Evolutionary conservation across 2,888 invertebrate species (phyloP).

Genomic region (Torymus auratus): DNA sequence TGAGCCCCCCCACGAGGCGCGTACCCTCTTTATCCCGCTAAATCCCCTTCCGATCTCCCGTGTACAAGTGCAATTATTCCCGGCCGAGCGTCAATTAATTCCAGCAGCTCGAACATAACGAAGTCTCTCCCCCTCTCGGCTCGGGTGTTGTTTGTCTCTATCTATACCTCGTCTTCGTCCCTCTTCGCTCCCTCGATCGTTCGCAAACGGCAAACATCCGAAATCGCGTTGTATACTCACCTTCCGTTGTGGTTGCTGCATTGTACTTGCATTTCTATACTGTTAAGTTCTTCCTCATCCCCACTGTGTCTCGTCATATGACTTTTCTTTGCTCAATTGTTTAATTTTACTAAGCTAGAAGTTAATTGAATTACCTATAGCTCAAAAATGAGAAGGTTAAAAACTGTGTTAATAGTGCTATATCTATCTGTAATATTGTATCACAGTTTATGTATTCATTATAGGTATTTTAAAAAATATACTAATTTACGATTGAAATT

Average conservation of each 20-base stretch:
- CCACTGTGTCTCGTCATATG: too few species aligned
- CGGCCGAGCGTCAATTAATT: constrained; percentile 49
- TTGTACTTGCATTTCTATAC: not conserved
- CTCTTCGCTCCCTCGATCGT: not conserved
- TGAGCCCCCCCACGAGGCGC: not conserved
- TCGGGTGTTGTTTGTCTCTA: too few species aligned
- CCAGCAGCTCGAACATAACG: constrained; percentile 45
- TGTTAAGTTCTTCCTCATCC: too few species aligned
- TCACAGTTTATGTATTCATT: too few species aligned
- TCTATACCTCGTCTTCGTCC: too few species aligned
- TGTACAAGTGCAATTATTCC: constrained; percentile 51
- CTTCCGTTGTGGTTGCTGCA: constrained; percentile 1
- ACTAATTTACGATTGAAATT: too few species aligned
- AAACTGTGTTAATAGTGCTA: too few species aligned
- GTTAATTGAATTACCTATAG: not conserved
- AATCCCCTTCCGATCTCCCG: constrained; percentile 23
- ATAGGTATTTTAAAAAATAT: too few species aligned
- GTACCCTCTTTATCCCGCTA: constrained; percentile 46
- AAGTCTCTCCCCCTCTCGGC: not conserved
- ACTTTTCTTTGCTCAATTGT: too few species aligned
- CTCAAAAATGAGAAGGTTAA: not conserved
- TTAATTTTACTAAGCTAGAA: not conserved
- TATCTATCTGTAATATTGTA: too few species aligned
- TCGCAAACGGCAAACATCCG: constrained; percentile 28
- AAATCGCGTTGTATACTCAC: constrained; percentile 15